Evolutionary conservation across 2,113 vertebrate species (phyloP), one percentile per base, ranked within the genome.

Genomic region (Anolis carolinensis): DNA sequence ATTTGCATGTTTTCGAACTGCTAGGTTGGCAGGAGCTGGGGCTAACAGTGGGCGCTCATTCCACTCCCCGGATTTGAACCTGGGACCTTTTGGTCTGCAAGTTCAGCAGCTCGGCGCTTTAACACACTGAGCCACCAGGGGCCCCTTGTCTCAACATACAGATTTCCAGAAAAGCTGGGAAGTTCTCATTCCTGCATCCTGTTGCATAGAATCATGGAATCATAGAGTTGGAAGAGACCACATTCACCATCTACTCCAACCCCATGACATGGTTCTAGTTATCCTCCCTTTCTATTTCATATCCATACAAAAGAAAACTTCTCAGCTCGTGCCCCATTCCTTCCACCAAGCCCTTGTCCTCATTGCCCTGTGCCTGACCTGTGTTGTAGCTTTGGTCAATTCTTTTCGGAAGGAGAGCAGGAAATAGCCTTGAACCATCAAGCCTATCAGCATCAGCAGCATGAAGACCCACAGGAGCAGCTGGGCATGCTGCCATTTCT

Each of bases 341-440:
- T 27, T 1, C 1, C 16, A 1, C 14, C 82, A 59, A 59, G 55
- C 75, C 73, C 2, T 1, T 3, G 5, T 20, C 50, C 27, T 30
- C 34, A 27, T 87, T 90, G 90, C 81, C 88, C 94, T 77, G 2
- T 5, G 65, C 34, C 52, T 91, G 68, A 91, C 76, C 14, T 79
- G 84, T 25, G 23, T 0, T 1, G 7, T 36, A 2, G 76, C 20
- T 2, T 83, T 74, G 5, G 71, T 81, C 30, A 95, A 65, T 1
- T 89, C 89, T 85, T 79, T 74, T 74, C 93, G 89, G 34, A 95
- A 85, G 79, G 14, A 84, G 63, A 88, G 72, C 32, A 98, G 95
- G 81, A 97, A 95, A 91, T 94, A 97, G 75, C 95, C 97, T 85
- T 98, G 96, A 4, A 96, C 63, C 0, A 82, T 85, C 86, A 97